Conservation (phyloP, 1,140 invertebrate species). For the Amyelois transitella region DNA sequence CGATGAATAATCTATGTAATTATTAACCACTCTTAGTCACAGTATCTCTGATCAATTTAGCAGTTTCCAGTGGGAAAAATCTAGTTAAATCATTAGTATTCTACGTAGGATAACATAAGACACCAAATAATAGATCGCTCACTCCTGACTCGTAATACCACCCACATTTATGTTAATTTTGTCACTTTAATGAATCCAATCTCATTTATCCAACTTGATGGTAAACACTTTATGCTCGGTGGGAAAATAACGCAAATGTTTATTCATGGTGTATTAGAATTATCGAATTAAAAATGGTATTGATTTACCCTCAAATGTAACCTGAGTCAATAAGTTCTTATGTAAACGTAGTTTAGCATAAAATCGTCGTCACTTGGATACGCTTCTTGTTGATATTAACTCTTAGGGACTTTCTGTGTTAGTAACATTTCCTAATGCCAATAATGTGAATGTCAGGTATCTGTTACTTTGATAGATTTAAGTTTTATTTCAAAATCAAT, state of each 20-base stretch:
- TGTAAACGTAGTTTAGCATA: conserved; percentile 3
- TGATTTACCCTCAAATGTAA: conserved; percentile 1
- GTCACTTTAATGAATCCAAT: conserved; percentile 21
- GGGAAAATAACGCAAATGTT: conserved; percentile 26
- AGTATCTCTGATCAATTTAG: background rate
- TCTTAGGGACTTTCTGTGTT: background rate
- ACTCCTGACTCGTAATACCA: conserved; percentile 17
- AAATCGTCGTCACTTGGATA: background rate
- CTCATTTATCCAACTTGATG: conserved; percentile 27
- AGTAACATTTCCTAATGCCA: background rate
- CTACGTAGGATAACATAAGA: background rate
- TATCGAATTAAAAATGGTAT: conserved; percentile 2
- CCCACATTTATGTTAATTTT: conserved; percentile 36
- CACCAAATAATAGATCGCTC: background rate
- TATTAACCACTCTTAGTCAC: background rate
- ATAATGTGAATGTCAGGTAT: background rate
- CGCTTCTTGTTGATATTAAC: background rate
- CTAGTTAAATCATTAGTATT: background rate
- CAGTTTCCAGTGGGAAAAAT: background rate
- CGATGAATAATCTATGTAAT: background rate
- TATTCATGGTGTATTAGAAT: conserved; percentile 1
- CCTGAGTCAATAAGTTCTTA: background rate
- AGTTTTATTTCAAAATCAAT: background rate
- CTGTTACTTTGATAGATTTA: background rate
- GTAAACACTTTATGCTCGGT: conserved; percentile 26